Evolutionary conservation across 1,140 invertebrate species (phyloP).

Genomic region (Mycetomoellerius zeteki): DNA sequence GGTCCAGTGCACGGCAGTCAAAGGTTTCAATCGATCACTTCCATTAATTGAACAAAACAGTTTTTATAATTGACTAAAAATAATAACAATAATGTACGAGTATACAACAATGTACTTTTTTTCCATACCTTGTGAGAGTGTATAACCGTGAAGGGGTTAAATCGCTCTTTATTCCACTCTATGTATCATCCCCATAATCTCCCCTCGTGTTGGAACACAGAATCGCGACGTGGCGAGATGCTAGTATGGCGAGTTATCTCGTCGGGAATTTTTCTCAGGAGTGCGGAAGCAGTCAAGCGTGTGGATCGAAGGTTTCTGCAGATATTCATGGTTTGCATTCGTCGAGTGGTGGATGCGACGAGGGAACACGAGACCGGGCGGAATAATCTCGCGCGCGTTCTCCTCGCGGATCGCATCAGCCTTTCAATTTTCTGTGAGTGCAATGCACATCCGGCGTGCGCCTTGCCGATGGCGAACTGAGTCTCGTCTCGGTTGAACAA

Average conservation of each 20-base stretch:
- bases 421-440: constrained; percentile 57
- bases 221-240: constrained; percentile 24
- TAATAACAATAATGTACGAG: too few relatives aligned
- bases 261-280: constrained; percentile 60
- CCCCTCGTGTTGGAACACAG: neutral
- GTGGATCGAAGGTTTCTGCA: constrained; percentile 60
- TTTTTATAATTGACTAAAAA: neutral
- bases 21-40: neutral
- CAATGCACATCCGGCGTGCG: constrained; percentile 12
- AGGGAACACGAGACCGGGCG: neutral
- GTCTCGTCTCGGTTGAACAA: constrained; percentile 32
- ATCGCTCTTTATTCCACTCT: constrained; percentile 12
- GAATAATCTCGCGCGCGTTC: constrained; percentile 38
- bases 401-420: constrained; percentile 25
- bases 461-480: neutral
- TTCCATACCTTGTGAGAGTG: neutral
- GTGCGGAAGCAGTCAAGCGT: constrained; percentile 38
- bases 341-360: neutral
- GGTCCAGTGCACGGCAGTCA: neutral
- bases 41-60: neutral
- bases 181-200: constrained; percentile 26
- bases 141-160: neutral
- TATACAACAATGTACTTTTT: neutral
- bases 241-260: constrained; percentile 19
- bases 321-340: constrained; percentile 27